These are phyloP conservation scores for Platycnemis pennipes DNA, from an alignment of 2,888 invertebrate species.

Conservation along the genomic window DNA sequence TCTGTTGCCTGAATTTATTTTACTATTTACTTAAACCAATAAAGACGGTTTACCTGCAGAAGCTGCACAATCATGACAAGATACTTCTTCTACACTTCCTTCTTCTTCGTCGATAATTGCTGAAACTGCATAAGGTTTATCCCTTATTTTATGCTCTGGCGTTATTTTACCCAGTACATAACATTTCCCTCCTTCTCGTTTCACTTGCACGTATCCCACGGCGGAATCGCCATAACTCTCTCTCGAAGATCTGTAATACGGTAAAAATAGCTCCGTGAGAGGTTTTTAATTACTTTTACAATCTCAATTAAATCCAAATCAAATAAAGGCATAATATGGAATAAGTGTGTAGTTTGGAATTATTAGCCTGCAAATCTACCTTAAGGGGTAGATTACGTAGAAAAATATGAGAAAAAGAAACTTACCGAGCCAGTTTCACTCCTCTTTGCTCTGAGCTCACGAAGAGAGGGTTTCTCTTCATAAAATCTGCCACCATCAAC, in stretches of 20 bases:
- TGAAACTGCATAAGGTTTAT: slow-evolving; percentile 71
- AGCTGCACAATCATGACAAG: slow-evolving; percentile 72
- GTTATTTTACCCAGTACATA: slow-evolving; percentile 71
- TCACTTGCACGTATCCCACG: slow-evolving; percentile 71
- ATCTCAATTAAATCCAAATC: neutral
- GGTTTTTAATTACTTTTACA: neutral
- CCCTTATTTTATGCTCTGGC: slow-evolving; percentile 72
- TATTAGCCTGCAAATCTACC: neutral
- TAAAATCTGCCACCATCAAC: neutral
- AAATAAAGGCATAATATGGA: neutral
- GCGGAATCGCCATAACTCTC: slow-evolving; percentile 37
- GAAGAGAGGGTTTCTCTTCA: slow-evolving; percentile 1
- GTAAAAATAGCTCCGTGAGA: neutral
- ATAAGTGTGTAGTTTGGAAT: neutral
- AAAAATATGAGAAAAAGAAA: neutral
- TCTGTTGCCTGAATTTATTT: neutral
- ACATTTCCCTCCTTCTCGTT: slow-evolving; percentile 70
- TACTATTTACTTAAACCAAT: neutral
- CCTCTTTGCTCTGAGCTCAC: slow-evolving; percentile 1
- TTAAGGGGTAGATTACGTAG: neutral
- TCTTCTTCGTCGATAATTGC: slow-evolving; percentile 70
- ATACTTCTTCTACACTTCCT: slow-evolving; percentile 69
- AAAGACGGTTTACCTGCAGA: slow-evolving; percentile 70
- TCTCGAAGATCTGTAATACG: neutral
- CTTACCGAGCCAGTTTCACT: neutral